phyloP scores from a whole-genome alignment of 2,888 invertebrate species.

The Cerastis rubricosa region DNA sequence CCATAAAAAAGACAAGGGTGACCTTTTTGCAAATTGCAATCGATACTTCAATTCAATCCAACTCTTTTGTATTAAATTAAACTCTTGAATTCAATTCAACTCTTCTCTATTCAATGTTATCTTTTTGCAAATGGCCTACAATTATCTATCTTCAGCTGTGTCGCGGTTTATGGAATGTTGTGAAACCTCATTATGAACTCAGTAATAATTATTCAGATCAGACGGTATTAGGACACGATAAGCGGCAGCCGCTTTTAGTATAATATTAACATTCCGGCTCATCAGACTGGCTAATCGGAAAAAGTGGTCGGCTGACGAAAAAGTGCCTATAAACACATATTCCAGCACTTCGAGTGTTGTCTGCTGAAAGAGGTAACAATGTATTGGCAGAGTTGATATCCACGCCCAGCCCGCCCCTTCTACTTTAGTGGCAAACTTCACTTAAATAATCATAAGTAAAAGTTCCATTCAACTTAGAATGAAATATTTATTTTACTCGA shows the following conservation, averaged over 20 bases:
- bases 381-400: neutral
- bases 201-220: neutral
- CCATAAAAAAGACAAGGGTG: constrained; percentile 3
- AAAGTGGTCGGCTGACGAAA: neutral
- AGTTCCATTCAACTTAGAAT: neutral
- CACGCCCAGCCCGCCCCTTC: too few species aligned
- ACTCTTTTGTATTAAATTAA: neutral
- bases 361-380: too few species aligned
- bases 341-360: neutral
- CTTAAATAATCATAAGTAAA: neutral
- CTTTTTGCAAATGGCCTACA: neutral
- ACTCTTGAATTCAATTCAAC: constrained; percentile 3
- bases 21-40: constrained; percentile 20
- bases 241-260: neutral
- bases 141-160: neutral
- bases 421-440: neutral
- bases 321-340: neutral
- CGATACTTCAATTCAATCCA: neutral
- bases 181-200: neutral
- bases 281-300: neutral
- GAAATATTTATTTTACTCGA: neutral
- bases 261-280: neutral
- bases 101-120: neutral
- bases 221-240: neutral
- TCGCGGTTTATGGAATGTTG: neutral